Conservation (phyloP, 2,113 vertebrate species). For the Campylomormyrus numenius region DNA sequence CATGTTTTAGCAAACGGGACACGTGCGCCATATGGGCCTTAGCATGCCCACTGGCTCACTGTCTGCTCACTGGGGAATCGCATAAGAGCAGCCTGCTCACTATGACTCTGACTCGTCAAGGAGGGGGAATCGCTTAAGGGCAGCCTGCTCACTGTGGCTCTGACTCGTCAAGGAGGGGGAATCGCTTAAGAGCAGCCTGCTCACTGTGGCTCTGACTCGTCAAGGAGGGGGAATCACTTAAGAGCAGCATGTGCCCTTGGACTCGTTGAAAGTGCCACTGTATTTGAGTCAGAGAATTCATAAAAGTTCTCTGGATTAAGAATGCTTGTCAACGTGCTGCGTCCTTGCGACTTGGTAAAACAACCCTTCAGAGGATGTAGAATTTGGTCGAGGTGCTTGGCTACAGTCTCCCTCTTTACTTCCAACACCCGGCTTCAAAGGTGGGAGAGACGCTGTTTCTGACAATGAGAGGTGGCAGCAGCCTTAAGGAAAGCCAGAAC, state of each 20-base stretch:
- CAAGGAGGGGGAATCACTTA: neutral
- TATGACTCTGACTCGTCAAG: neutral
- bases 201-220: neutral
- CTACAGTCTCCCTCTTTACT: neutral
- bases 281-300: neutral
- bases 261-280: neutral
- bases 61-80: neutral
- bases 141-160: neutral
- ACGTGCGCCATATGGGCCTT: neutral
- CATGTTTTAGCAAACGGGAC: neutral
- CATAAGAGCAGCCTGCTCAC: neutral
- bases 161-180: neutral
- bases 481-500: slow-evolving; percentile 47
- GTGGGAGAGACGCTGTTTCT: neutral
- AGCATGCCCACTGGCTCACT: neutral
- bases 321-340: neutral
- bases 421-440: neutral
- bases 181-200: neutral
- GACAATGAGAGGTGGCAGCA: neutral
- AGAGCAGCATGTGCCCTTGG: neutral
- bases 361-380: neutral
- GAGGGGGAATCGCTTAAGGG: neutral
- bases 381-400: neutral
- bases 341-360: neutral
- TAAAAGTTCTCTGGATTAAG: neutral